phyloP scores from a whole-genome alignment of 2,888 invertebrate genomes.

The Mesochorus sp. region DNA sequence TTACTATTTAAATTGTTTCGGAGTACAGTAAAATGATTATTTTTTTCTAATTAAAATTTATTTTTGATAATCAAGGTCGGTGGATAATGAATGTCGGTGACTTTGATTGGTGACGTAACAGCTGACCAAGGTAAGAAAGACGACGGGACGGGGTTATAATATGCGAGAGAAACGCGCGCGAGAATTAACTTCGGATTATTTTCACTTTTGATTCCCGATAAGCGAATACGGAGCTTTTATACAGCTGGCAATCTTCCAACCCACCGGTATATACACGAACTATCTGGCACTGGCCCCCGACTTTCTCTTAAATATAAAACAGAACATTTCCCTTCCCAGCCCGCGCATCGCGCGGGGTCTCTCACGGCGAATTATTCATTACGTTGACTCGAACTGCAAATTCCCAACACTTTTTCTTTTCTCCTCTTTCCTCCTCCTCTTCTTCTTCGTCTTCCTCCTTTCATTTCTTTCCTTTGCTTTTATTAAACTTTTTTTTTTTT shows the following conservation, averaged over 20 bases:
- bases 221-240: constrained; percentile 3
- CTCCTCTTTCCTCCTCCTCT: too few species aligned
- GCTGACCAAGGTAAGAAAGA: background rate
- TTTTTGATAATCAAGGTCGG: too few species aligned
- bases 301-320: constrained; percentile 7
- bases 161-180: too few species aligned
- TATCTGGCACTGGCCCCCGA: constrained; percentile 1
- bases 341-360: too few species aligned
- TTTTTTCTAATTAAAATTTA: too few species aligned
- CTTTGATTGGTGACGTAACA: too few species aligned
- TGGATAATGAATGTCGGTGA: too few species aligned
- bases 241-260: constrained; percentile 16
- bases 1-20: too few species aligned
- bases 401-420: constrained; percentile 9
- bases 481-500: too few species aligned
- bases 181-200: constrained; percentile 3
- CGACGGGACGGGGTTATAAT: constrained; percentile 7
- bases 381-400: constrained; percentile 24
- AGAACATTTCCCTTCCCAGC: background rate
- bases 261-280: background rate
- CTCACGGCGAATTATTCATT: constrained; percentile 24
- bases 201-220: constrained; percentile 8
- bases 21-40: too few species aligned
- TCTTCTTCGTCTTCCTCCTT: too few species aligned
- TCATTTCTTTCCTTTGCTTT: too few species aligned